These are phyloP conservation scores for Lucilia sericata DNA, from an alignment of 1,140 invertebrate genomes.

Conservation along the genomic window DNA sequence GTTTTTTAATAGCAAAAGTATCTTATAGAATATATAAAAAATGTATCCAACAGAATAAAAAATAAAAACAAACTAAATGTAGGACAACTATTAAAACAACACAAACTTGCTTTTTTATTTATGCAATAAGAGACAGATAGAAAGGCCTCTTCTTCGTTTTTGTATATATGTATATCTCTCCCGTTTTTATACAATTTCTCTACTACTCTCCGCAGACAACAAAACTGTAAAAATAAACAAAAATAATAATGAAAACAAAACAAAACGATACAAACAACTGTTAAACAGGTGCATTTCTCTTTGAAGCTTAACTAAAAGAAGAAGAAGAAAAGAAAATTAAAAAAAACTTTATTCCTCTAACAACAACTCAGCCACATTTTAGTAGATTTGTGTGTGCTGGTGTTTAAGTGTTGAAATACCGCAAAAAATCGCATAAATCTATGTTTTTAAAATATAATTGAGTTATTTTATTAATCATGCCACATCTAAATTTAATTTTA, in stretches of 20 bases:
- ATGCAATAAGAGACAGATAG: too few species aligned
- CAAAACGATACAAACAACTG: background rate
- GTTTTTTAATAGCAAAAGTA: background rate
- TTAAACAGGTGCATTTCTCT: constrained; percentile 7
- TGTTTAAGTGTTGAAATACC: background rate
- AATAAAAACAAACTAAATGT: constrained; percentile 7
- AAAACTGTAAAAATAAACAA: background rate
- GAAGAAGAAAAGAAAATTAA: background rate
- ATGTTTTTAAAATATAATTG: background rate
- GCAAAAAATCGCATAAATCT: background rate
- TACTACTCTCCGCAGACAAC: background rate
- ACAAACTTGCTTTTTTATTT: too few species aligned
- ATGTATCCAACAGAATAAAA: background rate
- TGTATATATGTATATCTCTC: background rate
- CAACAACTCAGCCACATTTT: background rate
- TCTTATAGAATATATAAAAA: background rate
- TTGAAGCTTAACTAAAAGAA: background rate
- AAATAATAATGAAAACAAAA: background rate
- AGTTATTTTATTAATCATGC: too few species aligned
- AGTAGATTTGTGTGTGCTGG: background rate
- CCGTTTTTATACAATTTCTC: background rate
- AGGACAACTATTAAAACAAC: constrained; percentile 1
- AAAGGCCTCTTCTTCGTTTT: background rate
- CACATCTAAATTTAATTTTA: too few species aligned
- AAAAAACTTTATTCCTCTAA: background rate